A percentile compares a stretch with the other conserved stretches of the same genome.
Conservation (phyloP, 30 jellyfish, hydroid and myxozoan species). For the Cassiopea xamachana region DNA sequence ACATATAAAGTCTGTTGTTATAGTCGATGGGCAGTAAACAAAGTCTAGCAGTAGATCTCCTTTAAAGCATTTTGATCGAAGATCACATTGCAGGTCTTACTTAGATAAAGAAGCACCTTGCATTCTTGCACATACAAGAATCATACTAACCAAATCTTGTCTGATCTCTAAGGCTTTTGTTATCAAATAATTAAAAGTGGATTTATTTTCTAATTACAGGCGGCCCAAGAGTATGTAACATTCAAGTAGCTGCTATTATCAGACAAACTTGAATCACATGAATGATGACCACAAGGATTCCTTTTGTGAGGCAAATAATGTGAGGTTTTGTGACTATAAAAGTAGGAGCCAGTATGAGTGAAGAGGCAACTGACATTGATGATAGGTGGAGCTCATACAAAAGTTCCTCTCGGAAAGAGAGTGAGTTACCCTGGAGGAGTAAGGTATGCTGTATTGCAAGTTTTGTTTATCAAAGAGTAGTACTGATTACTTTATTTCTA, state of each 20-base stretch:
- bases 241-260: neutral
- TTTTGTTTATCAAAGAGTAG: neutral
- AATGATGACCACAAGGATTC: neutral
- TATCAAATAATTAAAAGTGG: neutral
- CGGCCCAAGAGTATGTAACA: neutral
- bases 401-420: neutral
- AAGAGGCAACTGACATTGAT: neutral
- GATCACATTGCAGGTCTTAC: neutral
- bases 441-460: neutral
- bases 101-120: neutral
- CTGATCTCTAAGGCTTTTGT: neutral
- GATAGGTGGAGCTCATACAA: neutral
- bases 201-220: neutral
- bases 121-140: neutral
- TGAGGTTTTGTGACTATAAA: neutral
- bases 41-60: too few relatives aligned
- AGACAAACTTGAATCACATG: too few relatives aligned
- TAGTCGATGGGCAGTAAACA: too few relatives aligned
- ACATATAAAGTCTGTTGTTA: too few relatives aligned
- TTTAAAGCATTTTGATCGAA: neutral
- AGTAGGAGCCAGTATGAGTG: neutral
- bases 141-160: neutral
- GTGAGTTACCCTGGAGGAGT: constrained; percentile 27
- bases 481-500: too few relatives aligned
- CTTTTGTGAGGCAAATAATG: neutral